A percentile compares a stretch with the other conserved stretches of the same genome.
Evolutionary conservation across 1,140 invertebrate species (phyloP).

Genomic region (Ceratitis capitata): DNA sequence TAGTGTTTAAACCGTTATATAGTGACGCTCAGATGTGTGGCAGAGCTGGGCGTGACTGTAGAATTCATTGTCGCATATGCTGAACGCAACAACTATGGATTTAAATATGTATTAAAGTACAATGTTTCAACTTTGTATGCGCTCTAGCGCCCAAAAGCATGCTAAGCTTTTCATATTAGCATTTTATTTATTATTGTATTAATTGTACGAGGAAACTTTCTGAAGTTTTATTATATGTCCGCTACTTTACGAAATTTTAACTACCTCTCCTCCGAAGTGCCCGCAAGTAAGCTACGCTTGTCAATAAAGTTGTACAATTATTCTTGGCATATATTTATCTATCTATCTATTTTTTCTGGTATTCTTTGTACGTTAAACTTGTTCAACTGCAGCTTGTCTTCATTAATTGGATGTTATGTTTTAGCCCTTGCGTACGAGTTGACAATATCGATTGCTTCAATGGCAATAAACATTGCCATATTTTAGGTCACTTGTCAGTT

Average conservation of each 20-base stretch:
- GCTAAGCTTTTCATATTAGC: too few relatives aligned
- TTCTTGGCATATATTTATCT: too few relatives aligned
- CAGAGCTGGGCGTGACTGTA: background rate
- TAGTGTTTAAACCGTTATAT: background rate
- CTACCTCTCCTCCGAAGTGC: background rate
- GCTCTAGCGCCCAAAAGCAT: background rate
- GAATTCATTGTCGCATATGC: background rate
- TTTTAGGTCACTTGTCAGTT: background rate
- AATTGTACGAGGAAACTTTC: too few relatives aligned
- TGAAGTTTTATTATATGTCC: too few relatives aligned
- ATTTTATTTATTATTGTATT: background rate
- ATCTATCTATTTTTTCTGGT: background rate
- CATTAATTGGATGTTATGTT: conserved; percentile 4
- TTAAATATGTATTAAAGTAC: background rate
- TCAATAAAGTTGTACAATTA: too few relatives aligned
- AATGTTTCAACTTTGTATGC: too few relatives aligned
- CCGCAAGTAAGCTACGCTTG: background rate
- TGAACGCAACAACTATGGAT: background rate
- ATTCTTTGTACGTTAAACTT: background rate
- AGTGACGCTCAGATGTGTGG: background rate
- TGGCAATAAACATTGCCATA: conserved; percentile 2
- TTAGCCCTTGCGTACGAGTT: background rate
- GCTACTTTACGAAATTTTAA: too few relatives aligned
- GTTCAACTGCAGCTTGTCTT: background rate
- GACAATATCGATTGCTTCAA: background rate